Percentiles rank a stretch among this genome's conserved stretches.
Evolutionary conservation across 1,140 invertebrate species (phyloP).

Genomic region (Spodoptera litura): DNA sequence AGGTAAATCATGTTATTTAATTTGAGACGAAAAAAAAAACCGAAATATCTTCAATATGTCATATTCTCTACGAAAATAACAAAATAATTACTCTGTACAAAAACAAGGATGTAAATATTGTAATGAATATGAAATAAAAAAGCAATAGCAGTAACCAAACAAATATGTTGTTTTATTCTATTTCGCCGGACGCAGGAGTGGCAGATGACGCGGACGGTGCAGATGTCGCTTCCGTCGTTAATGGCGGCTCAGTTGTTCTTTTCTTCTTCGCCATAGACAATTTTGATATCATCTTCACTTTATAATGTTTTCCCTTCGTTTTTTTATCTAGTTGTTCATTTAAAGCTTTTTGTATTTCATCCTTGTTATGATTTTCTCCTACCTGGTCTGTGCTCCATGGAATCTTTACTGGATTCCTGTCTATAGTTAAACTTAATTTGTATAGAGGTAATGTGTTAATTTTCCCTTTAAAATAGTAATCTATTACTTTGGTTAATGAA

Average conservation of each 20-base stretch:
- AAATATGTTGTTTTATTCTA: slow-evolving; percentile 25
- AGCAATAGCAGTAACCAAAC: slow-evolving; percentile 22
- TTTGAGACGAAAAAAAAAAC: no score
- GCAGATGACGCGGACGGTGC: no score
- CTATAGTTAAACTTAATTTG: slow-evolving; percentile 71
- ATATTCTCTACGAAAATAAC: no score
- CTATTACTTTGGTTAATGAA: slow-evolving; percentile 66
- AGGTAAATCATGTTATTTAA: no score
- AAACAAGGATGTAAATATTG: background rate
- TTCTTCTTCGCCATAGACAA: background rate
- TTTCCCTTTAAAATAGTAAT: slow-evolving; percentile 68
- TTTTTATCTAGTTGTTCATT: background rate
- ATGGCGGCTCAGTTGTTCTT: background rate
- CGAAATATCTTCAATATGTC: no score
- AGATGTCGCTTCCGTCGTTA: background rate
- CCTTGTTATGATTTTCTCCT: slow-evolving; percentile 33
- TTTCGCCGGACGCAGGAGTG: background rate
- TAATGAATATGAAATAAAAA: slow-evolving; percentile 6
- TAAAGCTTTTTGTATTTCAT: slow-evolving; percentile 1
- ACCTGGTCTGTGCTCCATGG: slow-evolving; percentile 69
- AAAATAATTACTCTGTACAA: no score
- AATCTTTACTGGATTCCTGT: slow-evolving; percentile 73
- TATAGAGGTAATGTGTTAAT: slow-evolving; percentile 73
- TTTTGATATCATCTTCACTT: slow-evolving; percentile 4
- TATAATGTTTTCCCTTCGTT: background rate